A percentile compares a stretch with the other conserved stretches of the same genome.
These are phyloP conservation scores for Plebejus anna DNA, from an alignment of 2,888 invertebrate genomes.

Conservation along the genomic window DNA sequence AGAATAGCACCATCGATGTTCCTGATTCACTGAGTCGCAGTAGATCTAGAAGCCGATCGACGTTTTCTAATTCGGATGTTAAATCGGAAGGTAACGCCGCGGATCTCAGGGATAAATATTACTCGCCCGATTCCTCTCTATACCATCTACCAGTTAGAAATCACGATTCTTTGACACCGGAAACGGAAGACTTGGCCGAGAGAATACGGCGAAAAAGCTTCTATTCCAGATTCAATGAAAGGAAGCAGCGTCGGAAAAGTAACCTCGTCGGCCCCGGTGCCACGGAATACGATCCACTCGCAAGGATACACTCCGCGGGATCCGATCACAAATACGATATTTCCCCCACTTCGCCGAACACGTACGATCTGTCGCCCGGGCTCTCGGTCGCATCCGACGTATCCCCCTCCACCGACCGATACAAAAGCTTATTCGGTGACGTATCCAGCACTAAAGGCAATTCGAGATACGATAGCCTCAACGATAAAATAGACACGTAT, in stretches of 20 bases:
- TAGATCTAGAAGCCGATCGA: slow-evolving; percentile 68
- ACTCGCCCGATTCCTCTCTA: slow-evolving; percentile 50
- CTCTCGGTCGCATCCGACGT: slow-evolving; percentile 62
- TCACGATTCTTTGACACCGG: slow-evolving; percentile 69
- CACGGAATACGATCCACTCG: slow-evolving; percentile 76
- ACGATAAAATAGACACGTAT: slow-evolving; percentile 70
- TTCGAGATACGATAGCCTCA: slow-evolving; percentile 62
- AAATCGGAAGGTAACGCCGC: slow-evolving; percentile 61
- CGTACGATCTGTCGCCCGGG: slow-evolving; percentile 66
- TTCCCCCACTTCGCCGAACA: slow-evolving; percentile 64
- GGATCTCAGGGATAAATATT: slow-evolving; percentile 56
- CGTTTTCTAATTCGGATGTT: slow-evolving; percentile 72
- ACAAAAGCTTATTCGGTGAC: slow-evolving; percentile 63
- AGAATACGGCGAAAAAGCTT: slow-evolving; percentile 93
- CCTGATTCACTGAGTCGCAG: slow-evolving; percentile 53
- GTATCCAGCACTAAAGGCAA: slow-evolving; percentile 55
- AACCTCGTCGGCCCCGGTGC: slow-evolving; percentile 83
- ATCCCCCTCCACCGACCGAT: slow-evolving; percentile 70
- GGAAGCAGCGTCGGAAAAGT: slow-evolving; percentile 85
- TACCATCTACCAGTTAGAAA: slow-evolving; percentile 61
- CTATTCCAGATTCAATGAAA: slow-evolving; percentile 92
- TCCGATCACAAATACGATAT: slow-evolving; percentile 58
- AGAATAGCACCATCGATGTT: slow-evolving; percentile 47
- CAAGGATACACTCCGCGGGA: slow-evolving; percentile 64
- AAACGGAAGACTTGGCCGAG: slow-evolving; percentile 88